Evolutionary conservation across 2,113 vertebrate species (phyloP).

Genomic region (Antechinus stuartii): DNA sequence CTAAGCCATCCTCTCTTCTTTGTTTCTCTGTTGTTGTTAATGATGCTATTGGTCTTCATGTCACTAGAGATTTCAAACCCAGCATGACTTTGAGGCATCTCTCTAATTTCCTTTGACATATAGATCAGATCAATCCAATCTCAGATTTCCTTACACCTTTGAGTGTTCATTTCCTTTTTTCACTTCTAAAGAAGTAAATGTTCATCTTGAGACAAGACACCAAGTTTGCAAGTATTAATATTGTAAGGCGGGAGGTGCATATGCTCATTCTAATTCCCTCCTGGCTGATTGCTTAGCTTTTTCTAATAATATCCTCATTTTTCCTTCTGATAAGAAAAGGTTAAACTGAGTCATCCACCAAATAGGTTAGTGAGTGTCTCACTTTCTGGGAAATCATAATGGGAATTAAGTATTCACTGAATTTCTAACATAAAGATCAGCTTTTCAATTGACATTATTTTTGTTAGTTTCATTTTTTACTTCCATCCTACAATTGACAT

Average conservation of each 20-base stretch:
- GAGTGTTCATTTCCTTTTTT: constrained; percentile 12
- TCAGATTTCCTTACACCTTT: not conserved
- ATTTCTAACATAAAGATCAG: constrained; percentile 3
- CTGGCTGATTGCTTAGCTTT: constrained; percentile 15
- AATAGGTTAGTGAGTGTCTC: not conserved
- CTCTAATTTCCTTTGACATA: constrained; percentile 46
- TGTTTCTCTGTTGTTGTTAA: constrained; percentile 32
- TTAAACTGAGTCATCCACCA: constrained; percentile 1
- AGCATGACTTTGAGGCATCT: constrained; percentile 7
- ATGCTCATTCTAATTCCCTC: not conserved
- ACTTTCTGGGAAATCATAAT: not conserved
- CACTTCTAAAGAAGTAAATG: constrained; percentile 20
- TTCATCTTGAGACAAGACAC: not conserved
- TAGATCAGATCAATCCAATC: not conserved
- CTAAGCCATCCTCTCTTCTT: constrained; percentile 11
- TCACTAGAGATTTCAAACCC: constrained; percentile 37
- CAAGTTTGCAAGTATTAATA: not conserved
- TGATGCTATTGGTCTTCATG: not conserved
- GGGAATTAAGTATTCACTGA: constrained; percentile 10
- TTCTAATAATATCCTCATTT: not conserved
- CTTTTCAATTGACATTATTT: not conserved
- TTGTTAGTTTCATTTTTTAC: not conserved
- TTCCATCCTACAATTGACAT: not conserved
- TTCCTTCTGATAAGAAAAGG: constrained; percentile 12
- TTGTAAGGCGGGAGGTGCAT: not conserved